These are phyloP conservation scores for Eutolmus rufibarbis DNA, from an alignment of 2,888 invertebrate species.

Conservation along the genomic window DNA sequence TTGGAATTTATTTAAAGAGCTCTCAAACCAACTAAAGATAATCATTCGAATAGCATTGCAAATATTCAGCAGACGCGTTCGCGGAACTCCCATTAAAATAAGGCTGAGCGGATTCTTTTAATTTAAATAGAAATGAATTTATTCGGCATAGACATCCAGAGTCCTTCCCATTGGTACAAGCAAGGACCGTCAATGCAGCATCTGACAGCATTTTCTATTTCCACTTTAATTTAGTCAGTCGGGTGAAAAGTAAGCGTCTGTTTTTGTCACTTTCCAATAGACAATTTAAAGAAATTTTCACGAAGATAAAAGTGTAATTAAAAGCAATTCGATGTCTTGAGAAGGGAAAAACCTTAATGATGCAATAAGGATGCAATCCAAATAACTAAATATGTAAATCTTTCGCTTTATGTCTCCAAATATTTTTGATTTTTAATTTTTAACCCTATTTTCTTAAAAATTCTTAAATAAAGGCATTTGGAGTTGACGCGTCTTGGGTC, in stretches of 20 bases:
- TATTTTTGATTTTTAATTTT: too few species aligned
- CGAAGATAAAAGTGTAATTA: not conserved
- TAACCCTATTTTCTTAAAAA: too few species aligned
- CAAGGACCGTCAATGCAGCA: not conserved
- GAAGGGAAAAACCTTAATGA: not conserved
- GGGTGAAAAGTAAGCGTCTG: not conserved
- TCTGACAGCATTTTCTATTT: not conserved
- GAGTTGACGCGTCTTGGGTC: too few species aligned
- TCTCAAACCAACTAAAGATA: not conserved
- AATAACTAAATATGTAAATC: not conserved
- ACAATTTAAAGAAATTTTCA: not conserved
- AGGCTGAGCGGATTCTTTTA: not conserved
- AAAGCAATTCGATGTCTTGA: not conserved
- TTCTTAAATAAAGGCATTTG: too few species aligned
- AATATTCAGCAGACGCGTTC: not conserved
- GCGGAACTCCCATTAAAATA: not conserved
- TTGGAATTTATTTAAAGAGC: not conserved
- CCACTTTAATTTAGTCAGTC: not conserved
- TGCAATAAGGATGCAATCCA: not conserved
- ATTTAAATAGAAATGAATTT: not conserved
- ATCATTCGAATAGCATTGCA: not conserved
- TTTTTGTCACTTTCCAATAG: not conserved
- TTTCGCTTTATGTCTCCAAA: too few species aligned
- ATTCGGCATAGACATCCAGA: not conserved
- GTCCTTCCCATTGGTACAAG: not conserved